Evolutionary conservation across 2,888 invertebrate species (phyloP).

Genomic region (Sphinx pinastri): DNA sequence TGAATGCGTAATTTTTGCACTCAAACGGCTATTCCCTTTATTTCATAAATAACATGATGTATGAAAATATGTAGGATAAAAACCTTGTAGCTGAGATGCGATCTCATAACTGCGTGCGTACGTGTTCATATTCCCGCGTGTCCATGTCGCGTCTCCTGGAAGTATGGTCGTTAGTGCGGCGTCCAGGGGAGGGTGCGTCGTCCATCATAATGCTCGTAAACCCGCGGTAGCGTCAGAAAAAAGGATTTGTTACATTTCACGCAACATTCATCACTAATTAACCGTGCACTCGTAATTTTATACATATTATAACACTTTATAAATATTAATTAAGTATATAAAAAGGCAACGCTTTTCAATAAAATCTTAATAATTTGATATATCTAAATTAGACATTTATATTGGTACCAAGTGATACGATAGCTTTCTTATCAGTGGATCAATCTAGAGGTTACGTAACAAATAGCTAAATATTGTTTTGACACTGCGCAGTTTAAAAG

Average conservation of each 20-base stretch:
- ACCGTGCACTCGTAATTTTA: slow-evolving; percentile 26
- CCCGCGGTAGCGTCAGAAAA: slow-evolving; percentile 52
- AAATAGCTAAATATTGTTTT: too few species aligned
- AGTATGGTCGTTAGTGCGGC: slow-evolving; percentile 47
- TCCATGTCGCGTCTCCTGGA: slow-evolving; percentile 59
- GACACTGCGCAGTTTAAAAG: too few species aligned
- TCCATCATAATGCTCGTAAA: slow-evolving; percentile 69
- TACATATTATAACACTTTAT: slow-evolving; percentile 9
- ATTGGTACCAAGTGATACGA: too few species aligned
- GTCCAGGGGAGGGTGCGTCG: slow-evolving; percentile 58
- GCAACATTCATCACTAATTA: slow-evolving; percentile 56
- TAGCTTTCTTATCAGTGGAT: too few species aligned
- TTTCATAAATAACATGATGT: background rate
- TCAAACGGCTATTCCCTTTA: background rate
- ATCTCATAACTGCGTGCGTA: slow-evolving; percentile 39
- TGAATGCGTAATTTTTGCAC: background rate
- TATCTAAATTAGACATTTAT: background rate
- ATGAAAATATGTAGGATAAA: slow-evolving; percentile 34
- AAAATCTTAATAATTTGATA: background rate
- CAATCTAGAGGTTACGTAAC: too few species aligned
- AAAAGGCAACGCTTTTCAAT: background rate
- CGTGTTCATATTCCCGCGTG: slow-evolving; percentile 59
- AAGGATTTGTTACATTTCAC: slow-evolving; percentile 70
- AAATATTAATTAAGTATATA: background rate
- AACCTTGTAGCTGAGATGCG: slow-evolving; percentile 21